A percentile compares a stretch with the other conserved stretches of the same genome.
These are phyloP conservation scores for Pogonocherus hispidulus DNA, from an alignment of 2,888 invertebrate genomes.

Conservation along the genomic window DNA sequence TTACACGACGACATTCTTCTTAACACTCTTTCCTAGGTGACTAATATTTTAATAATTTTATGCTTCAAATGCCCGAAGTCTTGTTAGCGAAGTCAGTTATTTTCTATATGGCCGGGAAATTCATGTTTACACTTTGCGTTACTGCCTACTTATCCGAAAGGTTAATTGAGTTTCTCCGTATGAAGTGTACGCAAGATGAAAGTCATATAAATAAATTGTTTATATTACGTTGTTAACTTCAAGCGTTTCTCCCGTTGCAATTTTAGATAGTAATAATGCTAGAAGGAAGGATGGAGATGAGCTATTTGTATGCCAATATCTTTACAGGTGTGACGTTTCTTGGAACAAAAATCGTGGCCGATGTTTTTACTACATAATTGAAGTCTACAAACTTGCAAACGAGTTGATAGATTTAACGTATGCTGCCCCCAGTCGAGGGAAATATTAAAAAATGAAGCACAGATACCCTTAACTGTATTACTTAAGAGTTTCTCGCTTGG, in stretches of 20 bases:
- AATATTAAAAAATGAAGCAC: too few relatives aligned
- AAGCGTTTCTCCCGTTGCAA: not conserved
- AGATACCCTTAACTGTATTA: too few relatives aligned
- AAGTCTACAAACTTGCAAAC: too few relatives aligned
- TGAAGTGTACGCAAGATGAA: not conserved
- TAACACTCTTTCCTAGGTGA: not conserved
- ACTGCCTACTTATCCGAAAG: not conserved
- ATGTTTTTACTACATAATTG: too few relatives aligned
- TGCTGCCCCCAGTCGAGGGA: too few relatives aligned
- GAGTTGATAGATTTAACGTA: too few relatives aligned
- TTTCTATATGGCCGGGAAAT: not conserved
- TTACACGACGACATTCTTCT: conserved; percentile 73
- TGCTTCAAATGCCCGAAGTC: not conserved
- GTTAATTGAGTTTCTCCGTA: not conserved
- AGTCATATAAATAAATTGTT: conserved; percentile 2
- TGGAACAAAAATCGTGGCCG: too few relatives aligned
- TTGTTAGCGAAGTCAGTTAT: not conserved
- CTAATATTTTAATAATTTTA: not conserved
- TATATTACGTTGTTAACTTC: conserved; percentile 4
- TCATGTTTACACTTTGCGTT: not conserved
- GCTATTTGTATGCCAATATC: not conserved
- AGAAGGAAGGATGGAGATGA: not conserved
- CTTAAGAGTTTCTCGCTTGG: too few relatives aligned
- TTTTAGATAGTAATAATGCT: not conserved
- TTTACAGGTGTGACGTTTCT: too few relatives aligned